A percentile compares a stretch with the other conserved stretches of the same genome.
Conservation (phyloP, 2,888 invertebrate genomes). For the Nomada ruficornis region DNA sequence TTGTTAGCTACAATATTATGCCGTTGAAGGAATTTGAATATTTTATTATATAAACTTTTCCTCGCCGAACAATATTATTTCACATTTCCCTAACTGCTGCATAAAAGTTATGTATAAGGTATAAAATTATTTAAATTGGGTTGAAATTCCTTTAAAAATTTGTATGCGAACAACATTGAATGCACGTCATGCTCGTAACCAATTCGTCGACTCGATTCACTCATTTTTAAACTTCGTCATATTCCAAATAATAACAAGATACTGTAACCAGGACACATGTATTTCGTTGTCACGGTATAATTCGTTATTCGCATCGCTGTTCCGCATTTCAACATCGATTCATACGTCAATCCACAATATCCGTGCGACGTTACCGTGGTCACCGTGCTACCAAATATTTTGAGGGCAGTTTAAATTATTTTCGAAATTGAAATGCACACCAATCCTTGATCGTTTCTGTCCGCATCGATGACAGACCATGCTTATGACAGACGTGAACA, state of each 20-base stretch:
- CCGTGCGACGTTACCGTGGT: not conserved
- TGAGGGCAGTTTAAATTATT: constrained; percentile 27
- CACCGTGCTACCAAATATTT: constrained; percentile 3
- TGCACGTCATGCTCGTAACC: not conserved
- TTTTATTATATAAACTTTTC: too few relatives aligned
- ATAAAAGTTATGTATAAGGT: too few relatives aligned
- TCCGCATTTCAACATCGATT: not conserved
- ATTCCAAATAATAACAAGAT: not conserved
- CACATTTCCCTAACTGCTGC: too few relatives aligned
- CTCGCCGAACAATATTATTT: too few relatives aligned
- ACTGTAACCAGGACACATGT: not conserved
- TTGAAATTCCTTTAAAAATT: not conserved
- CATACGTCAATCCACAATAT: constrained; percentile 15
- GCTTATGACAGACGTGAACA: not conserved
- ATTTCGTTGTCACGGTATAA: constrained; percentile 9
- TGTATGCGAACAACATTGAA: not conserved
- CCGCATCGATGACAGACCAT: too few relatives aligned
- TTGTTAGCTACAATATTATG: too few relatives aligned
- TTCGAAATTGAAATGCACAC: constrained; percentile 17
- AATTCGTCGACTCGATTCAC: not conserved
- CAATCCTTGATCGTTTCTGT: not conserved
- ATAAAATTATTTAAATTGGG: too few relatives aligned
- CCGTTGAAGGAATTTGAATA: too few relatives aligned
- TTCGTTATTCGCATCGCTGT: not conserved
- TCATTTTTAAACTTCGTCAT: not conserved